These are phyloP conservation scores for Troides helena DNA, from an alignment of 2,888 invertebrate genomes.

Conservation along the genomic window DNA sequence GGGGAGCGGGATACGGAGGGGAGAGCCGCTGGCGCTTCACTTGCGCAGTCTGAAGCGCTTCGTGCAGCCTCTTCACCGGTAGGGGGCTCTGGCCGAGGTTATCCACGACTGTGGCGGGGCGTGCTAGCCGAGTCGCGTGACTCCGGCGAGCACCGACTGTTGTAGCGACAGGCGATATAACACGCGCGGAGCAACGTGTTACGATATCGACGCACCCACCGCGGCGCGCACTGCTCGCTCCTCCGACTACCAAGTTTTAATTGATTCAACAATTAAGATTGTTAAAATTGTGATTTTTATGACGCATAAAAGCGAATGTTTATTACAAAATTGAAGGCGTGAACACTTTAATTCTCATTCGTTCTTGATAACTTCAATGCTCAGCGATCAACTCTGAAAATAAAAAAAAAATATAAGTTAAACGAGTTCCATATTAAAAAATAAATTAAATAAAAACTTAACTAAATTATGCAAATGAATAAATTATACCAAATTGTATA, in stretches of 20 bases:
- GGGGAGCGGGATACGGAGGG: conserved; percentile 79
- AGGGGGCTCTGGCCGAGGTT: conserved; percentile 79
- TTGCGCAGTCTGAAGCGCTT: conserved; percentile 81
- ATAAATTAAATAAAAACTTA: neutral
- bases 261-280: conserved; percentile 52
- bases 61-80: conserved; percentile 81
- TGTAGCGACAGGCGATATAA: conserved; percentile 66
- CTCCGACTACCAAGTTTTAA: conserved; percentile 35
- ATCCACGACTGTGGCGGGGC: conserved; percentile 79
- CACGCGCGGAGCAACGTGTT: conserved; percentile 69
- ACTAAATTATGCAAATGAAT: neutral
- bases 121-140: conserved; percentile 78
- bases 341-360: conserved; percentile 63
- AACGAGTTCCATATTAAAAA: neutral
- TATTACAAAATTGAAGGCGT: conserved; percentile 52
- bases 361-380: conserved; percentile 58
- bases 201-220: conserved; percentile 58
- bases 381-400: conserved; percentile 71
- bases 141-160: conserved; percentile 78
- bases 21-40: conserved; percentile 83
- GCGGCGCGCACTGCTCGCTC: conserved; percentile 45
- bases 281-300: conserved; percentile 43
- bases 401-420: conserved; percentile 44
- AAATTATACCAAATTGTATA: neutral
- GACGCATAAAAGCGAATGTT: conserved; percentile 47